Conservation (phyloP, 2,888 invertebrate species). For the Suillia variegata region DNA sequence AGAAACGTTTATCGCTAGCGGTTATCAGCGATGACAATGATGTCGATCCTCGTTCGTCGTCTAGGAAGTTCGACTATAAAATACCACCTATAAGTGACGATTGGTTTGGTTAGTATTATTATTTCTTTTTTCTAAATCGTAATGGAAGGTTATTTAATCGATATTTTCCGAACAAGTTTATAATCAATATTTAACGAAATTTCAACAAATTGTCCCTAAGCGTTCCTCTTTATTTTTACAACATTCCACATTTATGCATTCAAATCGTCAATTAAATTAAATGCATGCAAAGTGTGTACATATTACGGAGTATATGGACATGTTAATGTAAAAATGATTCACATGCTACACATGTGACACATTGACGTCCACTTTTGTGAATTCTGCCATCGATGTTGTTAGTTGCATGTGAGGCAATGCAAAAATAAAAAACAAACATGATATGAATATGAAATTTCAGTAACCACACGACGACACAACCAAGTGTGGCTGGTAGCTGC, state of each 20-base stretch:
- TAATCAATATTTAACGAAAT: background rate
- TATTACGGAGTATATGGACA: too few relatives aligned
- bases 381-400: too few relatives aligned
- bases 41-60: background rate
- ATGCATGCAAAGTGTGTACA: too few relatives aligned
- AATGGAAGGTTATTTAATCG: too few relatives aligned
- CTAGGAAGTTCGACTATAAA: too few relatives aligned
- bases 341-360: too few relatives aligned
- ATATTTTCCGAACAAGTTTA: background rate
- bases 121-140: background rate
- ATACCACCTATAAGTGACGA: constrained; percentile 42
- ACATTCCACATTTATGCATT: background rate
- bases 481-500: background rate
- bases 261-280: too few relatives aligned
- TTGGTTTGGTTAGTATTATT: constrained; percentile 53
- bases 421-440: background rate
- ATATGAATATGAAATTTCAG: constrained; percentile 2
- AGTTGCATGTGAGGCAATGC: too few relatives aligned
- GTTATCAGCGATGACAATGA: too few relatives aligned
- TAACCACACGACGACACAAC: background rate
- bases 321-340: too few relatives aligned
- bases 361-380: too few relatives aligned
- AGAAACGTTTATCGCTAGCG: background rate
- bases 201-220: background rate
- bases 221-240: background rate